phyloP scores from a whole-genome alignment of 2,113 vertebrate genomes.

The Microcebus tavaratra region DNA sequence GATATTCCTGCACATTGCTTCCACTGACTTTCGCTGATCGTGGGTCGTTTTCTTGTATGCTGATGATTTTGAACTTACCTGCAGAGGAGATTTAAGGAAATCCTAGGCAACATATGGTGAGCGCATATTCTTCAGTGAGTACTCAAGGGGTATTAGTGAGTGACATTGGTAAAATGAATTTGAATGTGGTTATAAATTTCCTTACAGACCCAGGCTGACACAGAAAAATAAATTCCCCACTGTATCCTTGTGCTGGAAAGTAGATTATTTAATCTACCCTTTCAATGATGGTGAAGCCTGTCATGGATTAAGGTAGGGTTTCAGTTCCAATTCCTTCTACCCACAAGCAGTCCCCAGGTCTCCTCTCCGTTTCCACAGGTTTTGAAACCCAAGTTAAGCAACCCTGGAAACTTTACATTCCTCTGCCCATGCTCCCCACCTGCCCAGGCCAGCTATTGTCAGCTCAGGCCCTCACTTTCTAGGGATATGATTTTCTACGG shows the following conservation, averaged over 20 bases:
- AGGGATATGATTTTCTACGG: background rate
- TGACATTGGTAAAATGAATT: background rate
- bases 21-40: background rate
- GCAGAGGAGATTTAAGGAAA: background rate
- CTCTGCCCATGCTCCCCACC: background rate
- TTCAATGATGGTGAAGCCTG: background rate
- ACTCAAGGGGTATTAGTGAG: background rate
- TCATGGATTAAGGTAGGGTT: background rate
- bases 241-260: background rate
- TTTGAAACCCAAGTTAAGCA: background rate
- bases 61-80: conserved; percentile 34
- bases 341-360: background rate
- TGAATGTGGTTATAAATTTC: conserved; percentile 34
- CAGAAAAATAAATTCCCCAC: background rate
- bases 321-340: background rate
- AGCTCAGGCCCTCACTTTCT: background rate
- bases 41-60: background rate
- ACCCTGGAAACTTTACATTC: background rate
- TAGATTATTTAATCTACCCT: background rate
- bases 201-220: background rate
- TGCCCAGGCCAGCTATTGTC: background rate
- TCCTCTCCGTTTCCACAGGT: background rate
- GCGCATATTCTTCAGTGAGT: background rate
- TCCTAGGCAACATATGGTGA: background rate
- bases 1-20: background rate